Evolutionary conservation across 2,113 vertebrate genomes (phyloP).

Genomic region (Leiothrix lutea): DNA sequence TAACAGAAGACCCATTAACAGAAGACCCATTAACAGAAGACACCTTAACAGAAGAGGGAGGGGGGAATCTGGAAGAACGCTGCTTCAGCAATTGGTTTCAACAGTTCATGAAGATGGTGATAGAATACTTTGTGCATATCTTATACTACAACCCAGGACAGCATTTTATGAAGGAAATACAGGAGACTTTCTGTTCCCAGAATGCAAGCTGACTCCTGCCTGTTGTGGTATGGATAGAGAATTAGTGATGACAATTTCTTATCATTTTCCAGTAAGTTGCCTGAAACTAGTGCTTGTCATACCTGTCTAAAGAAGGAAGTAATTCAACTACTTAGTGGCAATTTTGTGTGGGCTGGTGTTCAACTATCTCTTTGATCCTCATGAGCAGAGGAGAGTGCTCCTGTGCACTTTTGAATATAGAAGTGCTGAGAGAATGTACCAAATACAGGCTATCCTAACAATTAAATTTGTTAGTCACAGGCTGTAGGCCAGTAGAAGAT

Average conservation of each 20-base stretch:
- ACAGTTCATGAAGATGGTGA: too few species aligned
- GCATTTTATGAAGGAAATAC: slow-evolving; percentile 76
- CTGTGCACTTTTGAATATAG: background rate
- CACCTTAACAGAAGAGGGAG: too few species aligned
- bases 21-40: too few species aligned
- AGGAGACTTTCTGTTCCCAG: slow-evolving; percentile 79
- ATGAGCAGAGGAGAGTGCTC: background rate
- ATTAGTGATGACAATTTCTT: slow-evolving; percentile 75
- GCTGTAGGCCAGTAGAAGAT: background rate
- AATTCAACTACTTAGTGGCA: background rate
- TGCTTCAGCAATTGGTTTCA: too few species aligned
- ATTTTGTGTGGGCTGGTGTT: background rate
- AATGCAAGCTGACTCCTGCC: slow-evolving; percentile 72
- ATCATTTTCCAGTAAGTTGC: slow-evolving; percentile 74
- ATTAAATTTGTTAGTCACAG: background rate
- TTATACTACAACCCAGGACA: too few species aligned
- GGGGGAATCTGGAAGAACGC: too few species aligned
- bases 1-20: too few species aligned
- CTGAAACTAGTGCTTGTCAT: background rate
- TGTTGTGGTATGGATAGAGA: slow-evolving; percentile 72
- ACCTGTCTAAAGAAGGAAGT: background rate
- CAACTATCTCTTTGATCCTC: background rate
- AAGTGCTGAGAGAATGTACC: background rate
- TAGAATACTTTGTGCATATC: too few species aligned
- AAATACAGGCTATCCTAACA: background rate